Conservation (phyloP, 2,113 vertebrate species). For the Tragelaphus scriptus region DNA sequence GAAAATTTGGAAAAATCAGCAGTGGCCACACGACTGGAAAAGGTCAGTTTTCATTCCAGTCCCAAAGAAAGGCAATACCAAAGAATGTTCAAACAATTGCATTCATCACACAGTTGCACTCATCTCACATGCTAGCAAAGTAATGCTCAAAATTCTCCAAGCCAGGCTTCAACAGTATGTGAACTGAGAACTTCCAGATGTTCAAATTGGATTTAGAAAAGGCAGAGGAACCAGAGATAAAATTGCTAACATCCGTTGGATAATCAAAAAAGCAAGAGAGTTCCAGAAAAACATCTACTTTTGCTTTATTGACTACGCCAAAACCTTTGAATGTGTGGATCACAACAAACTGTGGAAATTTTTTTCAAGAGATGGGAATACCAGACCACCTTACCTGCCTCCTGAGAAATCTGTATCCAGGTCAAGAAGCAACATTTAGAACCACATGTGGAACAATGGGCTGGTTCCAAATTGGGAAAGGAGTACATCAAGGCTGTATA, state of each 20-base stretch:
- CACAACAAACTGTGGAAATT: not conserved
- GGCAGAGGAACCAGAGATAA: not conserved
- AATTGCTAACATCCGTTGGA: fast-evolving
- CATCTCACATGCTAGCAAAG: not conserved
- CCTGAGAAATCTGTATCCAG: not conserved
- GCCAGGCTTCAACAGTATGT: not conserved
- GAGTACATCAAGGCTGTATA: not conserved
- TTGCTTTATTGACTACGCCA: not conserved
- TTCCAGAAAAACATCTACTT: not conserved
- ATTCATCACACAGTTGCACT: not conserved
- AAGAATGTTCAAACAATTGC: not conserved
- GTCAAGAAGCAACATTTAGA: not conserved
- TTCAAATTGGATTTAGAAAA: not conserved
- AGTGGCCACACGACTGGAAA: not conserved
- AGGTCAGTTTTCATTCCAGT: not conserved
- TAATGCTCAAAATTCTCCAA: not conserved
- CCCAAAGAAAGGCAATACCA: not conserved
- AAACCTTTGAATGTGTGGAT: not conserved
- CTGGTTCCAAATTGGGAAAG: not conserved
- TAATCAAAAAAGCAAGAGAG: not conserved
- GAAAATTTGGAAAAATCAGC: not conserved
- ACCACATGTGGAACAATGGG: not conserved
- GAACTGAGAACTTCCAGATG: not conserved
- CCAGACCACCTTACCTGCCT: not conserved
- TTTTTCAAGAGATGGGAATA: not conserved